These are phyloP conservation scores for Australoheros facetus DNA, from an alignment of 2,797 vertebrate genomes.

Conservation along the genomic window DNA sequence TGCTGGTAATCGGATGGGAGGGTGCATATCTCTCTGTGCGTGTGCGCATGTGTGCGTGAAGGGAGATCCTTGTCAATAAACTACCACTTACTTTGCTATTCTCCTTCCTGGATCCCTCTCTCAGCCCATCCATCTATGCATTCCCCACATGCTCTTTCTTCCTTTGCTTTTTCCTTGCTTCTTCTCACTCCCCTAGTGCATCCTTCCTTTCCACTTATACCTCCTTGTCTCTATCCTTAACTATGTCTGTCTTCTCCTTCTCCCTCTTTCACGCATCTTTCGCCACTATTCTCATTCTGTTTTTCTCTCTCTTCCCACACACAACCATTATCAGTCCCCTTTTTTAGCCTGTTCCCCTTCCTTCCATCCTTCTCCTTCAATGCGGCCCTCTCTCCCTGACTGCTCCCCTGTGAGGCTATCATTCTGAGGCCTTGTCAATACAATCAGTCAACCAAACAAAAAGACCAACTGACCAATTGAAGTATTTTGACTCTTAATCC, in stretches of 20 bases:
- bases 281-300: not conserved
- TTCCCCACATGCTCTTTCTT: not conserved
- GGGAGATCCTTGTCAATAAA: slow-evolving; percentile 93
- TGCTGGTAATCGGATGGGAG: slow-evolving; percentile 29
- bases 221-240: not conserved
- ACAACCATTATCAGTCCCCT: not conserved
- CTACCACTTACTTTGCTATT: slow-evolving; percentile 70
- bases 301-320: not conserved
- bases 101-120: slow-evolving; percentile 49
- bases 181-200: not conserved
- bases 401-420: slow-evolving; percentile 87
- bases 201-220: not conserved
- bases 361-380: not conserved
- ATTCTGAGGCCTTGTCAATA: slow-evolving; percentile 93
- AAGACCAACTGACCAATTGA: slow-evolving; percentile 86
- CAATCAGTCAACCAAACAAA: slow-evolving; percentile 89
- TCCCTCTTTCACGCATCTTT: not conserved
- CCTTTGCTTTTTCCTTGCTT: not conserved
- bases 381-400: slow-evolving; percentile 37
- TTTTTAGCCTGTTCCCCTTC: not conserved
- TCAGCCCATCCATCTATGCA: slow-evolving; percentile 39
- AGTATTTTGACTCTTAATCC: slow-evolving; percentile 85
- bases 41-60: slow-evolving; percentile 8
- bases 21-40: slow-evolving; percentile 6
- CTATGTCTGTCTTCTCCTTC: not conserved